Conservation (phyloP, 1,140 invertebrate species). For the Stegodyphus dumicola region DNA sequence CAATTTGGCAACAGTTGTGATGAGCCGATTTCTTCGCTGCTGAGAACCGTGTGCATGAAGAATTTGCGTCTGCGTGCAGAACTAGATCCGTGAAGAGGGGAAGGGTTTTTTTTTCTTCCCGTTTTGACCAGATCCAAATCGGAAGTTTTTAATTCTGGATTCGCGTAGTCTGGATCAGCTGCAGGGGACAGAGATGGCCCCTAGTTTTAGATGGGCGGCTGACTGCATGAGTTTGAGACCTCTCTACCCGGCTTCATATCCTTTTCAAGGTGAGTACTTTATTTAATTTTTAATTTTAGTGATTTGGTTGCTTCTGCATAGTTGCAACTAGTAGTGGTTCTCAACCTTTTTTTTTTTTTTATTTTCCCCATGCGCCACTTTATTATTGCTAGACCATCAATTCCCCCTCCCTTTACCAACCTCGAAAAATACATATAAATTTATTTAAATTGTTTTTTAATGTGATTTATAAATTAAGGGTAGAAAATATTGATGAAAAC, state of each 20-base stretch:
- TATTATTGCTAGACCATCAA: too few relatives aligned
- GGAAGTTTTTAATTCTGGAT: constrained; percentile 45
- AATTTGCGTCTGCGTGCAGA: neutral
- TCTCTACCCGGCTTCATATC: constrained; percentile 21
- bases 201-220: constrained; percentile 46
- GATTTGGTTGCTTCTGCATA: constrained; percentile 74
- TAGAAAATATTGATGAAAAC: too few relatives aligned
- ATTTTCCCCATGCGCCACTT: too few relatives aligned
- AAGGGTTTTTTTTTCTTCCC: neutral
- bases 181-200: constrained; percentile 56
- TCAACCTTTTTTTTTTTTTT: too few relatives aligned
- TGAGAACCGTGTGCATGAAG: neutral
- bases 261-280: constrained; percentile 39
- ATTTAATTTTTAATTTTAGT: constrained; percentile 69
- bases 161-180: constrained; percentile 42
- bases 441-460: too few relatives aligned
- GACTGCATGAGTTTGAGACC: constrained; percentile 40
- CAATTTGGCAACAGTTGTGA: neutral
- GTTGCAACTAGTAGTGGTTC: too few relatives aligned
- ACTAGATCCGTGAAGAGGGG: neutral
- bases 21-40: neutral
- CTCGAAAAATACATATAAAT: too few relatives aligned
- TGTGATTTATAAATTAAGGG: too few relatives aligned
- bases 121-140: constrained; percentile 6
- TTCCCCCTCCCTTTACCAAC: too few relatives aligned